Conservation (phyloP, 1,140 invertebrate genomes). For the Asbolus verrucosus region DNA sequence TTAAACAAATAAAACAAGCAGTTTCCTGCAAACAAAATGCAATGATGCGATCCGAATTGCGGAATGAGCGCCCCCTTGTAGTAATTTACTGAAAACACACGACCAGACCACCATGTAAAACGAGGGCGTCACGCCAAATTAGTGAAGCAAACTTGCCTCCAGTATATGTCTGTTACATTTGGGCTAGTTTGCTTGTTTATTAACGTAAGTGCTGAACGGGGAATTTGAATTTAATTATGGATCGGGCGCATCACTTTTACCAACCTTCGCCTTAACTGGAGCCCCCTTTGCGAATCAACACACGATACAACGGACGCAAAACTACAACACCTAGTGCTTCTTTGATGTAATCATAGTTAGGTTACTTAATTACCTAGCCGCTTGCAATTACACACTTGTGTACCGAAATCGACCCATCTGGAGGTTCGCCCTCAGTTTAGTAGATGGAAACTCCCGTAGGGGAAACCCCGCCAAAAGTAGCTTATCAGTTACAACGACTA, state of each 20-base stretch:
- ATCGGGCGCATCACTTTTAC: conserved; percentile 28
- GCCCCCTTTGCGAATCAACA: background rate
- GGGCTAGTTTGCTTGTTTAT: conserved; percentile 54
- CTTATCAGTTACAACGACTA: conserved; percentile 7
- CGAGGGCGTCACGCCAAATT: conserved; percentile 51
- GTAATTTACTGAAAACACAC: conserved; percentile 36
- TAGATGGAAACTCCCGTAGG: background rate
- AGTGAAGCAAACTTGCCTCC: conserved; percentile 53
- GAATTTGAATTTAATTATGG: conserved; percentile 44
- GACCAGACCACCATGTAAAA: conserved; percentile 37
- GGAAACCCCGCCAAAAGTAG: background rate
- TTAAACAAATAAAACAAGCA: conserved; percentile 13
- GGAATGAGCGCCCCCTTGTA: conserved; percentile 27
- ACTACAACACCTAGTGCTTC: too few species aligned
- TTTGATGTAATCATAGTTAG: background rate
- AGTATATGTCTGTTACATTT: conserved; percentile 47
- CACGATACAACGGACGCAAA: too few species aligned
- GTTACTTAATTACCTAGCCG: background rate
- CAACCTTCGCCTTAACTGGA: conserved; percentile 18
- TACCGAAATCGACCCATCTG: background rate
- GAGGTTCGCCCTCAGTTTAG: background rate
- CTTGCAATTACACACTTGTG: background rate
- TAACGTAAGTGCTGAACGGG: conserved; percentile 49
- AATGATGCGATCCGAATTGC: conserved; percentile 22
- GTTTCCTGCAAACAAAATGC: conserved; percentile 30